These are phyloP conservation scores for Euproctis similis DNA, from an alignment of 2,888 invertebrate species.

Conservation along the genomic window DNA sequence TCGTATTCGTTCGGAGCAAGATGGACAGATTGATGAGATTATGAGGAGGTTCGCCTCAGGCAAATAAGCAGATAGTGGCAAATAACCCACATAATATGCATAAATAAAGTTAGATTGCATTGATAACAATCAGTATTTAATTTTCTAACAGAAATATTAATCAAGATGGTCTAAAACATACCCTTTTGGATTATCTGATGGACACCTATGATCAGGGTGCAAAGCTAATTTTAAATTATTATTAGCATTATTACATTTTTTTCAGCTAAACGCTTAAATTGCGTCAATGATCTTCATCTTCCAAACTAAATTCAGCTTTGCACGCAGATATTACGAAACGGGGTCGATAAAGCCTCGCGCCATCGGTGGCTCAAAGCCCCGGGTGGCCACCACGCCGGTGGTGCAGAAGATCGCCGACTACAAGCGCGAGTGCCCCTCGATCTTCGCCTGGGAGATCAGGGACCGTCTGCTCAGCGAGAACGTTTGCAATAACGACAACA, in stretches of 20 bases:
- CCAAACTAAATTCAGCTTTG: conserved; percentile 67
- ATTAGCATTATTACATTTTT: too few relatives aligned
- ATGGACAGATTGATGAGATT: neutral
- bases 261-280: too few relatives aligned
- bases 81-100: too few relatives aligned
- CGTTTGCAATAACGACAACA: conserved; percentile 98
- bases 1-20: neutral
- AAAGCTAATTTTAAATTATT: too few relatives aligned
- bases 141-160: too few relatives aligned
- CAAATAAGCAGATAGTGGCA: too few relatives aligned
- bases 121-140: too few relatives aligned
- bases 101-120: too few relatives aligned
- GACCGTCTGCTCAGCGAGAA: conserved; percentile 95
- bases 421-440: conserved; percentile 97
- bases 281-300: conserved; percentile 25
- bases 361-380: conserved; percentile 97
- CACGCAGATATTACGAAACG: conserved; percentile 95
- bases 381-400: conserved; percentile 95
- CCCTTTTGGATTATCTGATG: too few relatives aligned
- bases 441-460: conserved; percentile 99
- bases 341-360: conserved; percentile 98
- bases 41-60: neutral
- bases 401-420: conserved; percentile 97
- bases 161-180: too few relatives aligned
- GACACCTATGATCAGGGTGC: too few relatives aligned